phyloP scores from a whole-genome alignment of 2,113 vertebrate species.

The Chrysemys picta region DNA sequence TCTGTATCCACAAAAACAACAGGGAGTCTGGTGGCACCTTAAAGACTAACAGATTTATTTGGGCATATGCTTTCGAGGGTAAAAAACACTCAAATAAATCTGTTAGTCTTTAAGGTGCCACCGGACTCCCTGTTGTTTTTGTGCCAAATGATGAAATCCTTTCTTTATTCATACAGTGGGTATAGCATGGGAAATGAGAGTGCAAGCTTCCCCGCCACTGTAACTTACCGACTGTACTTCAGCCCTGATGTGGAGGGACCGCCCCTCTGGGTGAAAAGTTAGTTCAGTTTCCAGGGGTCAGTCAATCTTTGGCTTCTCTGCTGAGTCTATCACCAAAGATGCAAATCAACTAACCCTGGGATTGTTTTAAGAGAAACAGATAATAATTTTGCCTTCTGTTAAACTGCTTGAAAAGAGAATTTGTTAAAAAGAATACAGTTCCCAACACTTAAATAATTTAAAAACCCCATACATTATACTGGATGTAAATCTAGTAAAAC shows the following conservation, averaged over 20 bases:
- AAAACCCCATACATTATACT: not conserved
- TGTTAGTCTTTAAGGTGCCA: no score
- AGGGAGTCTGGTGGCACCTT: no score
- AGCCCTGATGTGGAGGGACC: not conserved
- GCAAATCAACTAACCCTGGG: not conserved
- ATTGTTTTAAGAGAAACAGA: not conserved
- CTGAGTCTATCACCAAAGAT: not conserved
- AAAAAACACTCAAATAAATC: no score
- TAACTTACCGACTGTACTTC: not conserved
- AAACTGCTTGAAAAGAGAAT: not conserved
- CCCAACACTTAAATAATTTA: not conserved
- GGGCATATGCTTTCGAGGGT: no score
- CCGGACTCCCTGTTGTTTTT: no score
- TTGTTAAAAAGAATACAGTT: not conserved
- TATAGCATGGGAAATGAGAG: not conserved
- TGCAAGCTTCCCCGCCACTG: fast-evolving
- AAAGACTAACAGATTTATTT: no score
- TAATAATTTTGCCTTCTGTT: not conserved
- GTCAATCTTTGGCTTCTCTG: not conserved
- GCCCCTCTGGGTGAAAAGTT: not conserved
- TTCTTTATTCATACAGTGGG: not conserved
- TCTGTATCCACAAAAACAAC: no score
- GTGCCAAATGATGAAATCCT: not conserved
- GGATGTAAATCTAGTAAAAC: not conserved
- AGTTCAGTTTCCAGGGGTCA: not conserved